A percentile compares a stretch with the other conserved stretches of the same genome.
phyloP scores from a whole-genome alignment of 2,113 vertebrate genomes.

The Tenebrosternarchus preto region DNA sequence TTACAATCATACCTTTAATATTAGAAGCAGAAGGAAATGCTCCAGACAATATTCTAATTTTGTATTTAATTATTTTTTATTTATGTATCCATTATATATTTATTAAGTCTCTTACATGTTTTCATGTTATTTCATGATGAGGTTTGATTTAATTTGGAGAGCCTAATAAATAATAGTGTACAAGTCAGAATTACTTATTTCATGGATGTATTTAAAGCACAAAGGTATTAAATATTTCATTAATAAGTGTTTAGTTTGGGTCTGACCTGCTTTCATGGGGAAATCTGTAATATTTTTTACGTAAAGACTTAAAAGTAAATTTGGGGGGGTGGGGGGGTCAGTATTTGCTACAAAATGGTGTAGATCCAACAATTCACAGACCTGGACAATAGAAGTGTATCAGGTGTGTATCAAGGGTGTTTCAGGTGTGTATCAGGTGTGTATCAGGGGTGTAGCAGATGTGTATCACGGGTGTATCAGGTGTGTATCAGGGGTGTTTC shows the following conservation, averaged over 20 bases:
- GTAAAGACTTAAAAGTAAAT: background rate
- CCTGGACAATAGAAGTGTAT: too few species aligned
- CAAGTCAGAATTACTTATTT: constrained; percentile 2
- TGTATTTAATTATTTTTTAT: background rate
- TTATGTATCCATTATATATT: background rate
- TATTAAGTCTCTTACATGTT: background rate
- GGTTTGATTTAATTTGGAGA: background rate
- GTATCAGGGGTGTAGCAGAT: too few species aligned
- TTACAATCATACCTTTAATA: background rate
- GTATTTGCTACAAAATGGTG: too few species aligned
- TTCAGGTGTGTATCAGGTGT: too few species aligned
- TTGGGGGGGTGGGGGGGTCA: too few species aligned
- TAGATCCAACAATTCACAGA: too few species aligned
- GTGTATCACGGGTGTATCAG: too few species aligned
- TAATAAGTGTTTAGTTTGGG: background rate
- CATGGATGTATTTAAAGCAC: background rate
- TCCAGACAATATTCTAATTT: background rate
- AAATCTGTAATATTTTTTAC: too few species aligned
- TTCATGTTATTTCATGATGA: background rate
- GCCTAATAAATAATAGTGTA: constrained; percentile 2
- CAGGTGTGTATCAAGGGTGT: too few species aligned
- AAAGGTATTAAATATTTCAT: constrained; percentile 15
- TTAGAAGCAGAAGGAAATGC: background rate
- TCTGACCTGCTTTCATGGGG: background rate
- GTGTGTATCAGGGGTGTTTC: too few species aligned